Evolutionary conservation across 2,888 invertebrate genomes (phyloP).

Genomic region (Cheilosia vernalis): DNA sequence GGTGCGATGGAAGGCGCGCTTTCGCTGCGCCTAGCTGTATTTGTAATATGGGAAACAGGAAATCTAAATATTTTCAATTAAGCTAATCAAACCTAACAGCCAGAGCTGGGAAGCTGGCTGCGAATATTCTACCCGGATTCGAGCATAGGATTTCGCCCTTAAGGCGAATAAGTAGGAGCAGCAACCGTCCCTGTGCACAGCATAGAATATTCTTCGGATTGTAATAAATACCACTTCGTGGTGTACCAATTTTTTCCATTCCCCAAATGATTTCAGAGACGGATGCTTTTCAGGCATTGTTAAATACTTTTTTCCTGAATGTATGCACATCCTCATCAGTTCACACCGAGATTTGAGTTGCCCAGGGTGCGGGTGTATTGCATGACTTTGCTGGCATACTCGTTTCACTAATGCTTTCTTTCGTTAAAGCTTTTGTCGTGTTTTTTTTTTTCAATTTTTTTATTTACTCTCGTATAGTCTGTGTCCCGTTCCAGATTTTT

Average conservation of each 20-base stretch:
- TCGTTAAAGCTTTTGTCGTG: constrained; percentile 47
- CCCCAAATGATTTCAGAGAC: constrained; percentile 64
- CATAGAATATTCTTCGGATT: constrained; percentile 52
- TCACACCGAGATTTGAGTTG: constrained; percentile 66
- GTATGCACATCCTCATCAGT: constrained; percentile 70
- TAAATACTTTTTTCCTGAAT: constrained; percentile 72
- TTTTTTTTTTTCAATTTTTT: constrained; percentile 26
- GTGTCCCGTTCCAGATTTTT: constrained; percentile 5
- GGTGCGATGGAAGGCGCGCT: neutral
- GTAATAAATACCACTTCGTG: constrained; percentile 71
- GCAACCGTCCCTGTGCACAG: constrained; percentile 45
- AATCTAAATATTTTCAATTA: constrained; percentile 8
- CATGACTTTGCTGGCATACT: constrained; percentile 50
- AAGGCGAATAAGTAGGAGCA: neutral
- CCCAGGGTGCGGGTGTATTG: constrained; percentile 52
- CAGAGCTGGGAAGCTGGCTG: neutral
- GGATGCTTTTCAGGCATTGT: constrained; percentile 74
- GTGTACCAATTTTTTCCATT: constrained; percentile 65
- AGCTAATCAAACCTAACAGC: neutral
- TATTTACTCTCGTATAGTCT: constrained; percentile 4
- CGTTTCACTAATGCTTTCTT: constrained; percentile 42
- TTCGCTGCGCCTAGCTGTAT: constrained; percentile 3
- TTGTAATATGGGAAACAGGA: constrained; percentile 3
- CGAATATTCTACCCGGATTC: neutral
- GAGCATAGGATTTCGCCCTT: constrained; percentile 9